Base-by-base conservation (phyloP, 2,797 vertebrate genomes). In the Anolis apletophallus region DNA sequence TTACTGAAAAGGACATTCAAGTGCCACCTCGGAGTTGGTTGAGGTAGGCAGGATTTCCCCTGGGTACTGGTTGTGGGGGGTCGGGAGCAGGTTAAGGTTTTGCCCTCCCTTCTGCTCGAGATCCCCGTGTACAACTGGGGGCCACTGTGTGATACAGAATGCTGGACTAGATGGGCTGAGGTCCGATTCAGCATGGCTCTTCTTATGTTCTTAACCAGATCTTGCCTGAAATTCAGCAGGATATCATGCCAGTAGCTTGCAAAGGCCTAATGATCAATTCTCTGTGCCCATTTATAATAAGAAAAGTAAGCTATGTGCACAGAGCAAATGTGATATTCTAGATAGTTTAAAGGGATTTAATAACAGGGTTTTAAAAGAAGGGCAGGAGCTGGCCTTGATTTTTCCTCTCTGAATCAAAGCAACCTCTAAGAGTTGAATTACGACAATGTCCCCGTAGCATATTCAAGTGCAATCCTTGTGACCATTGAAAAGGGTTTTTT, bases 401-500 rank as follows among this genome's bases (percentile, higher is more conserved):
- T 89, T 87, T n/a, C 9, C 8, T 81, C 40, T 7, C 21, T 87
- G 2, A 89, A 84, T 89, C 92, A 95, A 94, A 94, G 91, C 90
- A 95, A 94, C 93, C 93, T 95, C 92, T 94, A 81, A 72, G 32
- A 89, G 88, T 87, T 93, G 87, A 69, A 94, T 90, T 71, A 67
- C 90, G 64, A 93, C 83, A 91, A 89, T 91, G 92, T 89, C 86
- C 93, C 91, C 40, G 9, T 78, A 84, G 89, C 91, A 94, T 83
- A 57, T 92, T 84, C 3, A 29, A 92, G 90, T 89, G 90, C 87
- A 94, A 92, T 89, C 89, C 81, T 73, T 88, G 68, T 61, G 40
- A 94, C 86, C 94, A 93, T 92, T 96, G 95, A 96, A 96, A 96
- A 95, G 95, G 95, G 93, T 95, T 95, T 84, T 94, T 94, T 90